Base-by-base conservation (phyloP, 2,113 vertebrate genomes). In the Ciconia stormi region DNA sequence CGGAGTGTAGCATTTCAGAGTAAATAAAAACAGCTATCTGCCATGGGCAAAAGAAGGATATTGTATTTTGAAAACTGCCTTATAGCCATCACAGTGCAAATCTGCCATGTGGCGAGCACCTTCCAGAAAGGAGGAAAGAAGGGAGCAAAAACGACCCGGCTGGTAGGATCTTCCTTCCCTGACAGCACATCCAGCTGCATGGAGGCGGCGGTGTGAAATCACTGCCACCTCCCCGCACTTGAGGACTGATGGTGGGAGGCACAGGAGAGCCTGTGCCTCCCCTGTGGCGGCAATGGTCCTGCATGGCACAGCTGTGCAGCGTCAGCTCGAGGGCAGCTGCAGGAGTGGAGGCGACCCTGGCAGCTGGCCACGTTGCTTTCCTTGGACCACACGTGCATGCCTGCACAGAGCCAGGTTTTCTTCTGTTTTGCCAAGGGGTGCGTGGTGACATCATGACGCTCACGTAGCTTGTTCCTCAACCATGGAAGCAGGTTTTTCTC, bases 1-100 rank as follows among this genome's bases (percentile, higher is more conserved):
- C 1, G 3, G 17, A 61, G 62, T 38, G 47, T 69, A 95, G 63
- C 29, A 34, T 82, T 89, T 91, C 34, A 47, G 46, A 71, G 42
- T 91, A 94, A 95, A 94, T 34, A 93, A 83, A 97, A 93, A 20
- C 89, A 84, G 27, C 50, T 80, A 53, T 30, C 26, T 42, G 65
- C n/a, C 52, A 49, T 1, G 69, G 67, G 74, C 47, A 65, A 58
- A 74, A 91, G 52, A 50, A 82, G 52, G 42, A 52, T 63, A 58
- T 46, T 79, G 44, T 53, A 4, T 62, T 87, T 94, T 87, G 63
- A 78, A 95, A 82, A 36, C 16, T 47, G 34, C 30, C 56, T n/a
- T 4, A 10, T 65, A 25, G 16, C 40, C 26, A 34, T 79, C 36
- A 46, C 26, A 6, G 29, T 25, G 22, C 8, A 44, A 16, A 32